Evolutionary conservation across 2,113 vertebrate species (phyloP).

Genomic region (Asarcornis scutulata): DNA sequence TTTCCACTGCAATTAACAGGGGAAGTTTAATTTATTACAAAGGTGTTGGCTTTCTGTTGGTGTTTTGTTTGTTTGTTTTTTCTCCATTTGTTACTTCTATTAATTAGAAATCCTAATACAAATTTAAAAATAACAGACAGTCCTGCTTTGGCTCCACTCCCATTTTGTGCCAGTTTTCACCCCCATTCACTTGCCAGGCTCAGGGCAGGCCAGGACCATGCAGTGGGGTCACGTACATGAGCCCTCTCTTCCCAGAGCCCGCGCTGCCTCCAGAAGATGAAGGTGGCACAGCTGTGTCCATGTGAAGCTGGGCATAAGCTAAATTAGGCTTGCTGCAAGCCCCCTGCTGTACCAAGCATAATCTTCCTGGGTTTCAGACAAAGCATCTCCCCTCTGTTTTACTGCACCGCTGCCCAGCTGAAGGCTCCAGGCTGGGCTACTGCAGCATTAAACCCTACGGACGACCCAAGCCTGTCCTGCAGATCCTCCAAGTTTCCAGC

Average conservation of each 20-base stretch:
- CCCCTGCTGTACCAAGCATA: neutral
- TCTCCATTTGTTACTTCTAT: neutral
- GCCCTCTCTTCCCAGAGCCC: neutral
- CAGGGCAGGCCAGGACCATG: neutral
- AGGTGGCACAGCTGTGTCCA: neutral
- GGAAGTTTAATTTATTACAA: neutral
- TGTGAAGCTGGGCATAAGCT: neutral
- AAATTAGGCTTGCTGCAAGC: neutral
- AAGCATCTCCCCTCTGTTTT: neutral
- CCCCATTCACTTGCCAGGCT: neutral
- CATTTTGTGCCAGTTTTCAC: neutral
- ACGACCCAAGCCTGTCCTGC: neutral
- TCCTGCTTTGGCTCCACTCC: neutral
- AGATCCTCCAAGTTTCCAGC: neutral
- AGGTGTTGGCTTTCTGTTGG: rapidly evolving
- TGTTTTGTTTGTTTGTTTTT: neutral
- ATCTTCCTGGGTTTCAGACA: neutral
- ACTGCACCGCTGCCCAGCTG: neutral
- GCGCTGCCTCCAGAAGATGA: neutral
- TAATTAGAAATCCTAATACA: neutral
- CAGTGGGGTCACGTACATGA: neutral
- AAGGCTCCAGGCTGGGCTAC: neutral
- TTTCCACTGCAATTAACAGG: neutral
- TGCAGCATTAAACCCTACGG: neutral
- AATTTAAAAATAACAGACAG: neutral